Percentiles rank a stretch among this genome's conserved stretches.
Evolutionary conservation across 1,140 invertebrate genomes (phyloP).

Genomic region (Calliphora vicina): DNA sequence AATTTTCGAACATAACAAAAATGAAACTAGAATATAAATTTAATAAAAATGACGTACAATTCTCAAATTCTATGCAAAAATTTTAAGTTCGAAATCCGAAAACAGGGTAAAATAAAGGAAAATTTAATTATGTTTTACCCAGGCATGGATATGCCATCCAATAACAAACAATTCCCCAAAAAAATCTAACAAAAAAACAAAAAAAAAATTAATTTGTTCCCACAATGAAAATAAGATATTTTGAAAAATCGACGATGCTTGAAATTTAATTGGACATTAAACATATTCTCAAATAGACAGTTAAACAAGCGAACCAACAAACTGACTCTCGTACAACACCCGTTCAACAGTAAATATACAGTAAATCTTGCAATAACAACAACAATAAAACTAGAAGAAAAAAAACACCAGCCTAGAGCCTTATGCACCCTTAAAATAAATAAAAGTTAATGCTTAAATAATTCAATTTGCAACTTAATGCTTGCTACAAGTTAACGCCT

Average conservation of each 20-base stretch:
- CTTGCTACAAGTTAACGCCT: constrained; percentile 38
- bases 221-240: neutral
- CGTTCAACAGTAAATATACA: neutral
- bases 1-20: no score
- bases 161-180: no score
- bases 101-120: no score
- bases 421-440: constrained; percentile 35
- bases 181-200: neutral
- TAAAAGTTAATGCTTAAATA: constrained; percentile 29
- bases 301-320: neutral
- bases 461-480: constrained; percentile 42
- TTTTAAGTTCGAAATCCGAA: no score
- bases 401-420: neutral
- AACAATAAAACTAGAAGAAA: neutral
- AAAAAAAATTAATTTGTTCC: neutral
- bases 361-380: neutral
- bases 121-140: no score
- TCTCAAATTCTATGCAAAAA: no score
- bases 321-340: neutral
- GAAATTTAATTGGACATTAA: constrained; percentile 43
- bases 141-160: neutral
- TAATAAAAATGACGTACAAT: no score
- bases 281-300: constrained; percentile 32
- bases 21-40: no score
- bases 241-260: constrained; percentile 37